Evolutionary conservation across 2,888 invertebrate species (phyloP).

Genomic region (Drosophila merina): DNA sequence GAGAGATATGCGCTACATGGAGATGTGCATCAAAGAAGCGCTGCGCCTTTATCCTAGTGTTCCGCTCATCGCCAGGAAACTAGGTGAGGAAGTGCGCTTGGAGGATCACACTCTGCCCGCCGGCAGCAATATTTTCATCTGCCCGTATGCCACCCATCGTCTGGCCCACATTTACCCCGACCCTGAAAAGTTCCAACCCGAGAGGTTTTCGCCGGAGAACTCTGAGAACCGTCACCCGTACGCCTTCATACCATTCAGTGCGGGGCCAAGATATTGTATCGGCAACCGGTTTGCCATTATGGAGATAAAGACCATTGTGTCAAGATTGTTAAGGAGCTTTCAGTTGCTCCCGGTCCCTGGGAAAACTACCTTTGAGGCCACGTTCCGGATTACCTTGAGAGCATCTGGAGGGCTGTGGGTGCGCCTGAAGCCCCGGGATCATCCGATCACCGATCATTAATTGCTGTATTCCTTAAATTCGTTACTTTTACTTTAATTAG

Average conservation of each 20-base stretch:
- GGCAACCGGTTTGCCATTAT: slow-evolving; percentile 86
- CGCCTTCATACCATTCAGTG: slow-evolving; percentile 86
- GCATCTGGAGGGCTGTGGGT: slow-evolving; percentile 87
- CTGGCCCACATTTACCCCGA: slow-evolving; percentile 85
- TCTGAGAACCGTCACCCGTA: slow-evolving; percentile 85
- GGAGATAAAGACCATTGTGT: slow-evolving; percentile 86
- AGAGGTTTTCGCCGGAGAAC: slow-evolving; percentile 85
- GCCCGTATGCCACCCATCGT: slow-evolving; percentile 86
- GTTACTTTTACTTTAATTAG: slow-evolving; percentile 78
- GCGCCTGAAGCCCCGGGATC: slow-evolving; percentile 81
- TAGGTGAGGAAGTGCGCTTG: slow-evolving; percentile 82
- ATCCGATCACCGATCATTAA: slow-evolving; percentile 36
- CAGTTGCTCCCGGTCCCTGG: slow-evolving; percentile 84
- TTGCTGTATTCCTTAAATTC: slow-evolving; percentile 40
- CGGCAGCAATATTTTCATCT: slow-evolving; percentile 85
- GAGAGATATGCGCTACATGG: slow-evolving; percentile 87
- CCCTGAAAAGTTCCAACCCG: slow-evolving; percentile 86
- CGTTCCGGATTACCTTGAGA: slow-evolving; percentile 86
- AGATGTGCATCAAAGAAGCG: slow-evolving; percentile 89
- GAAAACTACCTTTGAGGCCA: slow-evolving; percentile 84
- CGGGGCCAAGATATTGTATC: slow-evolving; percentile 86
- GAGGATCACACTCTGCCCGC: slow-evolving; percentile 85
- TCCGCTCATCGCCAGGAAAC: slow-evolving; percentile 82
- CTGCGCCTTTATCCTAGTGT: slow-evolving; percentile 85
- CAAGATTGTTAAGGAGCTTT: slow-evolving; percentile 85